Percentiles rank a stretch among this genome's conserved stretches.
These are phyloP conservation scores for Antechinus stuartii DNA, from an alignment of 2,113 vertebrate genomes.

Conservation along the genomic window DNA sequence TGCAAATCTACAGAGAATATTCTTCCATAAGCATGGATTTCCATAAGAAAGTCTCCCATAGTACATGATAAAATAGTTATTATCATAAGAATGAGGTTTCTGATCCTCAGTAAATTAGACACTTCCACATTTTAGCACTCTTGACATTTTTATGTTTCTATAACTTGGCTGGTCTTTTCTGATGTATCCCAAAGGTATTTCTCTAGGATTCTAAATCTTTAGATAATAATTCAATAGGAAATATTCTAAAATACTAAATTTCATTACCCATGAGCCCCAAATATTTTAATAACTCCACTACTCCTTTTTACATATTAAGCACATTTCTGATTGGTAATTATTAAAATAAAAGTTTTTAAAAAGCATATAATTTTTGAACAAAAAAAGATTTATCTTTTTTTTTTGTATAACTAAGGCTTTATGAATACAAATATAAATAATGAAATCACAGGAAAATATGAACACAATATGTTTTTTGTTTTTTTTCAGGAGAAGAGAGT, in stretches of 20 bases:
- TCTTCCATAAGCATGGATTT: not conserved
- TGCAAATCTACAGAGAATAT: not conserved
- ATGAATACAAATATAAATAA: not conserved
- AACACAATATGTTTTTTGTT: not conserved
- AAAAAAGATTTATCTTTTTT: not conserved
- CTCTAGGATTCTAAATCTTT: not conserved
- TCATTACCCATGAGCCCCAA: not conserved
- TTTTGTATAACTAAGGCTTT: not conserved
- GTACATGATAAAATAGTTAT: slow-evolving; percentile 9
- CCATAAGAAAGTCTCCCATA: not conserved
- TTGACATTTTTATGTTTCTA: slow-evolving; percentile 1
- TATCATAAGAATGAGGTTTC: not conserved
- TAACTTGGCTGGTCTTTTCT: not conserved
- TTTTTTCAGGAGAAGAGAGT: not conserved
- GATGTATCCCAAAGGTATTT: not conserved
- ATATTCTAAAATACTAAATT: slow-evolving; percentile 1
- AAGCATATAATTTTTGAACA: not conserved
- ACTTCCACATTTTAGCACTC: not conserved
- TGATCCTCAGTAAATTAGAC: slow-evolving; percentile 1
- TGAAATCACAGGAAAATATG: not conserved
- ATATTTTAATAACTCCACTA: not conserved
- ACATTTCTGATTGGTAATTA: not conserved
- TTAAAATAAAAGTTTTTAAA: not conserved
- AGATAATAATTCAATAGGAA: not conserved
- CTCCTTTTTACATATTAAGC: not conserved